A percentile compares a stretch with the other conserved stretches of the same genome.
phyloP scores from a whole-genome alignment of 2,797 vertebrate species.

The Mycteria americana region DNA sequence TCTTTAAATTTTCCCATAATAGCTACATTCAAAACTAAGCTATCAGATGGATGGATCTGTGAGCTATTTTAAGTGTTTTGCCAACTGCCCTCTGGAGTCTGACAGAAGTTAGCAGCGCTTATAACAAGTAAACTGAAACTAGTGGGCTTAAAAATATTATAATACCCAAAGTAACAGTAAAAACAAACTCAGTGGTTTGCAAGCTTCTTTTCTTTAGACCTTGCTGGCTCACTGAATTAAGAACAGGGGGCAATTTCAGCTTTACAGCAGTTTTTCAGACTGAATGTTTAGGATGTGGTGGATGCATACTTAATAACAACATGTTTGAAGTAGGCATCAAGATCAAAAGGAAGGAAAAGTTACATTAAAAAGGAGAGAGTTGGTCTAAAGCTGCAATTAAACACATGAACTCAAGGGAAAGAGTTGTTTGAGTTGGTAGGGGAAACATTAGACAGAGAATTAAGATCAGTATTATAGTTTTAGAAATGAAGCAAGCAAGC shows the following conservation, averaged over 20 bases:
- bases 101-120: neutral
- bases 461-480: neutral
- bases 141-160: neutral
- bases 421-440: neutral
- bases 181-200: neutral
- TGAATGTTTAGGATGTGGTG: neutral
- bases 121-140: neutral
- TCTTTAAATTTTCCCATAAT: neutral
- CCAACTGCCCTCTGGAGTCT: neutral
- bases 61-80: neutral
- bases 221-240: neutral
- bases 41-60: neutral
- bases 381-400: slow-evolving; percentile 23
- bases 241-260: neutral
- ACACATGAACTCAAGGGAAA: neutral
- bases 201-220: neutral
- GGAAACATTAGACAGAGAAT: neutral
- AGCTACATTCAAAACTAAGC: neutral
- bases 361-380: neutral
- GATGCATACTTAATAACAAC: neutral
- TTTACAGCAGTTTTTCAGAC: neutral
- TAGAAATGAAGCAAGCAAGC: neutral
- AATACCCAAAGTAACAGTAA: neutral
- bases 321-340: neutral
- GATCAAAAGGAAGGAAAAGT: neutral